Percentiles rank a stretch among this genome's conserved stretches.
Evolutionary conservation across 2,797 vertebrate genomes (phyloP).

Genomic region (Furcifer pardalis): DNA sequence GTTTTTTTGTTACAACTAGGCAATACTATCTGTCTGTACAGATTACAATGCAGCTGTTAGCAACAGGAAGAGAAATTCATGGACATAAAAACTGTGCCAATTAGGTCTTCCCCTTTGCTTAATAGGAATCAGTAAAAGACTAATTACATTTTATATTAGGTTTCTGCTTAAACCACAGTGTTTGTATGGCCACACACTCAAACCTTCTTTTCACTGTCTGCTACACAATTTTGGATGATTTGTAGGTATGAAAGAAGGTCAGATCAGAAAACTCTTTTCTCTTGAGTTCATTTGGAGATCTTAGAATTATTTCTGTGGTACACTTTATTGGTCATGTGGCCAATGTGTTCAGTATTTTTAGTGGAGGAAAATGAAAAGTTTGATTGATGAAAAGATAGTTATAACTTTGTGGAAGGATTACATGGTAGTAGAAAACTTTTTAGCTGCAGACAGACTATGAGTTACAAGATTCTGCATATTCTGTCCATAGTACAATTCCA

Average conservation of each 20-base stretch:
- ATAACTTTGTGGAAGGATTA: conserved; percentile 4
- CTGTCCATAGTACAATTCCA: conserved; percentile 32
- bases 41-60: background rate
- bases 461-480: conserved; percentile 14
- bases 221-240: background rate
- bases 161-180: background rate
- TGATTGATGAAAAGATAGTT: background rate
- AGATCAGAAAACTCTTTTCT: background rate
- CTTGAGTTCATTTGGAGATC: background rate
- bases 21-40: background rate
- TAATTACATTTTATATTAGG: background rate
- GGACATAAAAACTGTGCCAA: background rate
- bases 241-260: background rate
- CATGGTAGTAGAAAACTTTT: background rate
- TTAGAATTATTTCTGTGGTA: background rate
- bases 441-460: background rate
- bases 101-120: background rate
- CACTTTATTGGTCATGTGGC: too few relatives aligned
- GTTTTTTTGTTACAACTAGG: background rate
- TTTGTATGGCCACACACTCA: background rate
- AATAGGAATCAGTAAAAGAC: background rate
- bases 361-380: background rate
- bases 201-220: background rate
- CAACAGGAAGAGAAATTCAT: background rate
- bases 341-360: background rate